Percentiles rank a stretch among this genome's conserved stretches.
phyloP scores from a whole-genome alignment of 2,797 vertebrate genomes.

The Acropternis orthonyx region DNA sequence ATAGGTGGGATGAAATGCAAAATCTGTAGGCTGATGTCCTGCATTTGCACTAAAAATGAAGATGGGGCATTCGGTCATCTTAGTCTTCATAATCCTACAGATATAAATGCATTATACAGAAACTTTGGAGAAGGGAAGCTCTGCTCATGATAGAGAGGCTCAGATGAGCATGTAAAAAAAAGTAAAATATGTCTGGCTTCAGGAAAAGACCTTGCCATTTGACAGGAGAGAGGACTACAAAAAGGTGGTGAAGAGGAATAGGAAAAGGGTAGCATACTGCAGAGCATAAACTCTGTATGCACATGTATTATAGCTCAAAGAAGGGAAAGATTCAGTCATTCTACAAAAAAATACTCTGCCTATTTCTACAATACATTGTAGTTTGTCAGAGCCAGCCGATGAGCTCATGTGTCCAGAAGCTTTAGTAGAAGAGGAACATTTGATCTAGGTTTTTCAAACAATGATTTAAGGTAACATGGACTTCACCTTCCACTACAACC shows the following conservation, averaged over 20 bases:
- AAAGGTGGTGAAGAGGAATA: not conserved
- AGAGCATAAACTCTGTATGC: not conserved
- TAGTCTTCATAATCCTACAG: not conserved
- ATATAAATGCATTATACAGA: not conserved
- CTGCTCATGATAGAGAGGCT: not conserved
- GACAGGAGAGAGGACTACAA: not conserved
- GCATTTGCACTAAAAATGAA: not conserved
- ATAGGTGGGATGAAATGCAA: not conserved
- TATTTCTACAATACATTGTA: not conserved
- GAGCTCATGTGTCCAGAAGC: not conserved
- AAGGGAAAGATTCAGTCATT: not conserved
- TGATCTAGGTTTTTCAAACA: not conserved
- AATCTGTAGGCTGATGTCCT: not conserved
- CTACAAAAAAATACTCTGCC: not conserved
- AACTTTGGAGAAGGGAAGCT: not conserved
- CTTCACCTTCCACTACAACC: not conserved
- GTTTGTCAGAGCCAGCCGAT: not conserved
- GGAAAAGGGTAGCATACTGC: not conserved
- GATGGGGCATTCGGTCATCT: not conserved
- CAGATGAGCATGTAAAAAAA: not conserved
- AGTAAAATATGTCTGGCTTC: not conserved
- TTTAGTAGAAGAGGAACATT: not conserved
- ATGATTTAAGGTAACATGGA: not conserved
- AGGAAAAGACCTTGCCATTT: not conserved
- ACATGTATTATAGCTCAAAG: not conserved